phyloP scores from a whole-genome alignment of 2,113 vertebrate genomes.

The Varanus komodoensis region DNA sequence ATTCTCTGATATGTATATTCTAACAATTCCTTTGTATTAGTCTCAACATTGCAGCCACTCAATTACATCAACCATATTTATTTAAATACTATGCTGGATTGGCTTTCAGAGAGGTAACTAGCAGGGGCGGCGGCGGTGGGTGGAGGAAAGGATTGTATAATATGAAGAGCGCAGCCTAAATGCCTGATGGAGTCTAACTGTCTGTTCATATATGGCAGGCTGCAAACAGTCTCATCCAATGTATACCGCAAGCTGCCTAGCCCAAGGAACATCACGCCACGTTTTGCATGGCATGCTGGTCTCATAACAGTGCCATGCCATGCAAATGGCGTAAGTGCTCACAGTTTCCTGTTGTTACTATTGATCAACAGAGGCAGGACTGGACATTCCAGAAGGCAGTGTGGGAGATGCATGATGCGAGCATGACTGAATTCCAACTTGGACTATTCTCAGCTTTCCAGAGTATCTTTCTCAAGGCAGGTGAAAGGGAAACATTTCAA shows the following conservation, averaged over 20 bases:
- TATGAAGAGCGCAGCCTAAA: neutral
- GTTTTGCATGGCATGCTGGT: neutral
- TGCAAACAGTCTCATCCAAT: neutral
- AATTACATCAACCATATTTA: neutral
- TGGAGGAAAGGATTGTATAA: neutral
- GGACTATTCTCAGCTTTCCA: neutral
- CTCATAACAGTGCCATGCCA: too few species aligned
- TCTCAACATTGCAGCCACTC: too few species aligned
- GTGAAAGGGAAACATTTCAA: too few species aligned
- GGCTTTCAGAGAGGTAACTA: neutral
- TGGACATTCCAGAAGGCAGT: neutral
- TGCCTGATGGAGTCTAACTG: neutral
- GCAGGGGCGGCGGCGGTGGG: neutral
- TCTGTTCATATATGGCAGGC: neutral
- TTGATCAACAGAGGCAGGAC: neutral
- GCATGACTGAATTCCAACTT: neutral
- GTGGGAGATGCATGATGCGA: neutral
- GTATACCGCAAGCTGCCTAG: neutral
- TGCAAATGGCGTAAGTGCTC: neutral
- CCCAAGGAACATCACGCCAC: too few species aligned
- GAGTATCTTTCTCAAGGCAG: neutral
- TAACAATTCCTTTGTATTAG: neutral
- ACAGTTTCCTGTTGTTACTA: neutral
- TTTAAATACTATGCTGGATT: conserved; percentile 24
- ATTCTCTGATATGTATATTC: neutral